Base-by-base conservation (phyloP, 2,113 vertebrate species). In the Nibea coibor region DNA sequence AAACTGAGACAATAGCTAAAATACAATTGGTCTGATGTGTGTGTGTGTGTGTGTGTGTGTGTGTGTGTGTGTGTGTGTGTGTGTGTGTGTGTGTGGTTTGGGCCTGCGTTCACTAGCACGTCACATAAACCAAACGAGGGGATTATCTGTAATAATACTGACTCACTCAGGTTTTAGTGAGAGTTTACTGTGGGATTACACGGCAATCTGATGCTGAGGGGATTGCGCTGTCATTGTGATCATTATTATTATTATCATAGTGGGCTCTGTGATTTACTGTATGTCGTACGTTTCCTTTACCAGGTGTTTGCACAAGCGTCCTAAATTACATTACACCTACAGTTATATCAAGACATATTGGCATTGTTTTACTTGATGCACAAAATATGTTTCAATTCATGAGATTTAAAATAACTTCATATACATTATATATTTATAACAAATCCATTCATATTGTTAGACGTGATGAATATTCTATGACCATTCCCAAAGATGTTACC, bases 71-170 rank as follows among this genome's bases (percentile, higher is more conserved):
- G 28, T 31, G 28, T 31, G 28, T 31, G 28, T 31, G 28, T 31
- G 28, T 31, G 28, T 31, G 28, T 10, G 24, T 51, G 47, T 50
- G 9, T 26, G 71, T 62, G 7, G 11, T 81, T 72, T 65, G 28
- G 48, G 31, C 2, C 10, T 47, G 62, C 53, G 20, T 65, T 83
- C 64, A 67, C 50, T 53, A 75, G 62, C 72, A 82, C 51, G 59
- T 89, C 87, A 83, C 53, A 83, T 57, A 66, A 91, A 91, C 71
- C 86, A 89, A 74, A 79, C 72, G 43, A 63, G 76, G 48, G 88
- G 88, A 92, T 94, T 92, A 91, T 87, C 80, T 80, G 78, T 85
- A 84, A 90, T 91, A 90, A 84, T 81, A 88, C 84, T 76, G 75
- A 88, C 72, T 94, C 87, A 78, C 67, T 91, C 65, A 75, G 84